Base-by-base conservation (phyloP, 2,888 invertebrate genomes). In the Parochlus steinenii region DNA sequence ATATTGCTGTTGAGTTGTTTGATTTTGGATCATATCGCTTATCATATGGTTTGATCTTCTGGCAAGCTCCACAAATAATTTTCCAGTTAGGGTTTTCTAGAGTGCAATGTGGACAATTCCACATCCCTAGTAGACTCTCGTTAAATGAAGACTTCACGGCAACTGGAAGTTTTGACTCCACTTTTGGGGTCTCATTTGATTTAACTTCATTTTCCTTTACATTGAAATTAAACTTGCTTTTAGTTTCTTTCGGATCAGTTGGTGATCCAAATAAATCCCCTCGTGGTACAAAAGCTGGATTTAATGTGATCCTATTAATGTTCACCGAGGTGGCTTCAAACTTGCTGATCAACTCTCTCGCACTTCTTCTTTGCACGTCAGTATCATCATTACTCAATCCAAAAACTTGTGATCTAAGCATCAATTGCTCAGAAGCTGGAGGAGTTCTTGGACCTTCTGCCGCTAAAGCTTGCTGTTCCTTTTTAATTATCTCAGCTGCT, bases 401-500 rank as follows among this genome's bases (percentile, higher is more conserved):
- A n/a, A 15, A 15, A n/a, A 17, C 23, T 5, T 25, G 25, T 7
- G 25, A 16, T 25, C 25, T 24, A n/a, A 25, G 4, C 15, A 33
- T 15, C 5, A 25, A n/a, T 5, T 14, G 16, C 17, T 33, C 31
- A 22, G n/a, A 14, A 8, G 51, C 49, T 1, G 50, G 51, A 5
- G 52, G 45, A 0, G 47, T 45, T 6, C 50, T 48, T 1, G 55
- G 58, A 6, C 14, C 12, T 14, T 34, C 28, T n/a, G n/a, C n/a
- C n/a, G n/a, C n/a, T n/a, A n/a, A n/a, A n/a, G n/a, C n/a, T n/a
- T n/a, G n/a, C 40, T 63, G 62, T 40, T 64, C 63, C 33, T 63
- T 66, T 50, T 70, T 68, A 28, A 81, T 68, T 43, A 83, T 77
- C 54, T 75, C 75, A 2, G 74, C 69, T 1, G 81, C 81, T 54